phyloP scores from a whole-genome alignment of 2,797 vertebrate genomes.

The Choloepus didactylus region DNA sequence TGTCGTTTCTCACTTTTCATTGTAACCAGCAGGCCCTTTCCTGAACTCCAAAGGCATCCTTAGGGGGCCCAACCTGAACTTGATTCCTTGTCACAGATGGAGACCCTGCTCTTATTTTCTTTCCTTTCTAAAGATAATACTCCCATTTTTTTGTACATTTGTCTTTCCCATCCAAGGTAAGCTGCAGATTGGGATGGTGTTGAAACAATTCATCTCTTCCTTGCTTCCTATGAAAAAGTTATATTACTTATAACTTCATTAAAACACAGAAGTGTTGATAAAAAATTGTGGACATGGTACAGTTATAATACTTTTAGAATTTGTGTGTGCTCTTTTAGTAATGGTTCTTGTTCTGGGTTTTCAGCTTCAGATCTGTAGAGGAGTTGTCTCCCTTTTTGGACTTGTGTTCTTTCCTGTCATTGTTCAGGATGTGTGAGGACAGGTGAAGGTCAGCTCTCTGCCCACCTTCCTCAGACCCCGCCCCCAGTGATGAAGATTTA shows the following conservation, averaged over 20 bases:
- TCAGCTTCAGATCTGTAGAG: neutral
- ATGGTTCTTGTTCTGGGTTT: neutral
- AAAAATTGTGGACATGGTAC: neutral
- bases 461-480: neutral
- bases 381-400: neutral
- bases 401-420: neutral
- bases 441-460: neutral
- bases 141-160: neutral
- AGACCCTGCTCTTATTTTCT: too few relatives aligned
- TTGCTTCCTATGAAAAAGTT: neutral
- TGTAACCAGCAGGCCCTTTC: neutral
- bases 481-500: neutral
- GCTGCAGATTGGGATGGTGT: neutral
- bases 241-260: neutral
- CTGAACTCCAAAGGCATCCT: neutral
- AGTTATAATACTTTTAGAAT: neutral
- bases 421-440: neutral
- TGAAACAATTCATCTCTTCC: neutral
- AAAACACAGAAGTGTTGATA: neutral
- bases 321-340: neutral
- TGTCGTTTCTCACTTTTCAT: too few relatives aligned
- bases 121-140: neutral
- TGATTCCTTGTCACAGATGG: neutral
- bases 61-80: neutral
- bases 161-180: too few relatives aligned